Percentiles rank a stretch among this genome's conserved stretches.
phyloP scores from a whole-genome alignment of 2,888 invertebrate genomes.

The Caenorhabditis drosophilae region DNA sequence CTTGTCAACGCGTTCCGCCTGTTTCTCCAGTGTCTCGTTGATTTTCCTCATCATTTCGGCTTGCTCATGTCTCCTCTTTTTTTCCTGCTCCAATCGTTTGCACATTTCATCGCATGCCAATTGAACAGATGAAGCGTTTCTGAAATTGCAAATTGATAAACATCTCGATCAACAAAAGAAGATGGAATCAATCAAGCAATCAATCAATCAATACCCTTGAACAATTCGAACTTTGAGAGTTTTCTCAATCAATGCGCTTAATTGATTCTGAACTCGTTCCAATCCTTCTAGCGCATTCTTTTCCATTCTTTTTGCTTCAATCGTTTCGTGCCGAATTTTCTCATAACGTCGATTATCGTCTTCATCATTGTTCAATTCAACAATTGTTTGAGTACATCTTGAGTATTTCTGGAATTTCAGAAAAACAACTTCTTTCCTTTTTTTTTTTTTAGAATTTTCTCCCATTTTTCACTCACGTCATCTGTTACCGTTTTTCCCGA shows the following conservation, averaged over 20 bases:
- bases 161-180: too few species aligned
- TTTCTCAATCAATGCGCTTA: slow-evolving; percentile 17
- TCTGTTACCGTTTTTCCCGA: not conserved
- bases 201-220: slow-evolving; percentile 6
- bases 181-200: not conserved
- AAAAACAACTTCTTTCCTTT: too few species aligned
- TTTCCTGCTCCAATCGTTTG: slow-evolving; percentile 8
- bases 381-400: slow-evolving; percentile 1
- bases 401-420: not conserved
- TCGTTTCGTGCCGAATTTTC: not conserved
- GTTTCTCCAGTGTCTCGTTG: slow-evolving; percentile 15
- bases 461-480: not conserved
- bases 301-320: slow-evolving; percentile 1
- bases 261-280: slow-evolving; percentile 12
- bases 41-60: slow-evolving; percentile 8
- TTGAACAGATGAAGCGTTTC: slow-evolving; percentile 20
- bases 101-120: slow-evolving; percentile 20
- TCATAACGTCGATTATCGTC: not conserved
- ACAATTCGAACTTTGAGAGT: slow-evolving; percentile 8
- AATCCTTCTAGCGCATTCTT: slow-evolving; percentile 17
- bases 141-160: too few species aligned
- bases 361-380: not conserved
- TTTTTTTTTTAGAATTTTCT: too few species aligned
- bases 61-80: slow-evolving; percentile 11
- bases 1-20: slow-evolving; percentile 3